A percentile compares a stretch with the other conserved stretches of the same genome.
phyloP scores from a whole-genome alignment of 1,140 invertebrate genomes.

The Himalopsyche phryganea region DNA sequence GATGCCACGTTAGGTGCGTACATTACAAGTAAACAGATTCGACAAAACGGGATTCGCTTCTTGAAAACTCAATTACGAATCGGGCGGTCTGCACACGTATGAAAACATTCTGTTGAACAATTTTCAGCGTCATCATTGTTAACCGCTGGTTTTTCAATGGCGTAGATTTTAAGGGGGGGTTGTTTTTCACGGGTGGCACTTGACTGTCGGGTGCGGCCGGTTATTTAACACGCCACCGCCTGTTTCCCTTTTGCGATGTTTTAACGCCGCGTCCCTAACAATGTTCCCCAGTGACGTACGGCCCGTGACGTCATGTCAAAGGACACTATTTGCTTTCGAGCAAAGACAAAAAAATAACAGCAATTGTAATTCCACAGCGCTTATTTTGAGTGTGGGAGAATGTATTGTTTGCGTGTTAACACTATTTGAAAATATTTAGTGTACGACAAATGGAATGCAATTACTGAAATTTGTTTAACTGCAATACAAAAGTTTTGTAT shows the following conservation, averaged over 20 bases:
- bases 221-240: constrained; percentile 12
- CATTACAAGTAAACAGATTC: too few species aligned
- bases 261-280: constrained; percentile 13
- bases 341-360: too few species aligned
- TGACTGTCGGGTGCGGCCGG: constrained; percentile 7
- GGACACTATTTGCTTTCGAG: neutral
- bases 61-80: too few species aligned
- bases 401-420: neutral
- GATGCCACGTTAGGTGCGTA: too few species aligned
- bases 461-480: too few species aligned
- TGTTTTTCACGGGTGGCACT: constrained; percentile 10
- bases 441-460: neutral
- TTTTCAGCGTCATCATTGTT: too few species aligned
- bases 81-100: too few species aligned
- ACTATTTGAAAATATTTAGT: neutral
- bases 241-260: constrained; percentile 11
- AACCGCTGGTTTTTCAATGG: constrained; percentile 5
- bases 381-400: neutral
- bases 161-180: too few species aligned
- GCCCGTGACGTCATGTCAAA: neutral
- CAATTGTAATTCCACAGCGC: too few species aligned
- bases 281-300: constrained; percentile 4
- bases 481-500: too few species aligned
- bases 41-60: too few species aligned
- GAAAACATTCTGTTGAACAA: too few species aligned